phyloP scores from a whole-genome alignment of 1,140 invertebrate genomes.

The Hypsibius dujardini region DNA sequence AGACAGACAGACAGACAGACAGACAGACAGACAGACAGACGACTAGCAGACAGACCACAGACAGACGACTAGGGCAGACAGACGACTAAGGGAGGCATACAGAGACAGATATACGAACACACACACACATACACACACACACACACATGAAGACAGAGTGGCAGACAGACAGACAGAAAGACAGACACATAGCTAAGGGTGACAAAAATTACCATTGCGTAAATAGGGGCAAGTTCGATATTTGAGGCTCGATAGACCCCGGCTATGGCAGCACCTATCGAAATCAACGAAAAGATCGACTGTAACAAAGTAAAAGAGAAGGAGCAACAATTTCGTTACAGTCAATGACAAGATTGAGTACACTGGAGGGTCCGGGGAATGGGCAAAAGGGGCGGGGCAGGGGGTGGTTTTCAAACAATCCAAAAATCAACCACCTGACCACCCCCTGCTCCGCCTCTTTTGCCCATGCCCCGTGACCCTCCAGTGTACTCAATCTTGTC shows the following conservation, averaged over 20 bases:
- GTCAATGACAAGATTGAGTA: background rate
- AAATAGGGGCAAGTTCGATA: constrained; percentile 66
- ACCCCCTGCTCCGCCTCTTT: background rate
- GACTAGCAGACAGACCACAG: no score
- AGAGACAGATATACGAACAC: no score
- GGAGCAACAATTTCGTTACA: background rate
- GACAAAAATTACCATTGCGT: constrained; percentile 48
- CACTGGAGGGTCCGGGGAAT: background rate
- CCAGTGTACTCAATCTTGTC: background rate
- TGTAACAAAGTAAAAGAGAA: background rate
- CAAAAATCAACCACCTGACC: constrained; percentile 17
- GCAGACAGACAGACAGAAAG: no score
- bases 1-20: no score
- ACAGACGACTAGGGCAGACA: no score
- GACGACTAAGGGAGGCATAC: no score
- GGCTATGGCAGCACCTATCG: constrained; percentile 56
- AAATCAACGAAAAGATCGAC: constrained; percentile 17
- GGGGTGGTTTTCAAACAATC: constrained; percentile 12
- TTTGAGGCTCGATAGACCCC: constrained; percentile 74
- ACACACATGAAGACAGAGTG: no score
- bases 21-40: no score
- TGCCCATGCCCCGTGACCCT: constrained; percentile 6
- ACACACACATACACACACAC: no score
- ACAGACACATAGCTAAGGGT: no score
- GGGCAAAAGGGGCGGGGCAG: background rate